phyloP scores from a whole-genome alignment of 2,888 invertebrate genomes.

The Dolomedes plantarius region DNA sequence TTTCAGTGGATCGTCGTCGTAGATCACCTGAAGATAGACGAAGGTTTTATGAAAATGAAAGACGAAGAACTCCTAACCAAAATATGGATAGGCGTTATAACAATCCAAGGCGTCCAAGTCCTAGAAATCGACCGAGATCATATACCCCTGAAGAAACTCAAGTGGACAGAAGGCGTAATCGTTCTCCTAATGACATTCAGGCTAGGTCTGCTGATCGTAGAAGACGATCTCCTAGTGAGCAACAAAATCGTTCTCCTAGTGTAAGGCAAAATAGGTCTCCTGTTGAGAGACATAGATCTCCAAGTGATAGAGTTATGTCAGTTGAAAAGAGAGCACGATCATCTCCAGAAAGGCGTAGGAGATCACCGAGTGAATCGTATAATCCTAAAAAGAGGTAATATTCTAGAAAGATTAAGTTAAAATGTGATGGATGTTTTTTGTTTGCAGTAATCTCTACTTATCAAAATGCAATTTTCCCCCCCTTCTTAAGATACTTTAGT shows the following conservation, averaged over 20 bases:
- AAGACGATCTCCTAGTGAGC: slow-evolving; percentile 35
- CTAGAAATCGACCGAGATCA: slow-evolving; percentile 29
- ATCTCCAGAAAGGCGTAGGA: slow-evolving; percentile 18
- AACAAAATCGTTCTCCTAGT: slow-evolving; percentile 2
- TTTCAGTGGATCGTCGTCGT: slow-evolving; percentile 43
- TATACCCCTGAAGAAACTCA: slow-evolving; percentile 30
- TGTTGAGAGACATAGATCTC: slow-evolving; percentile 37
- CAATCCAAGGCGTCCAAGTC: slow-evolving; percentile 39
- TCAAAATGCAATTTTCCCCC: too few relatives aligned
- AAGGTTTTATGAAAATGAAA: slow-evolving; percentile 42
- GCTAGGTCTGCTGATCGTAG: slow-evolving; percentile 30
- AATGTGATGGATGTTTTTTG: too few relatives aligned
- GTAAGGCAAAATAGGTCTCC: slow-evolving; percentile 27
- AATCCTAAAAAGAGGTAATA: slow-evolving; percentile 41
- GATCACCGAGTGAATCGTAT: slow-evolving; percentile 41
- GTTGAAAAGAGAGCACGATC: slow-evolving; percentile 45
- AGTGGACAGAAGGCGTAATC: slow-evolving; percentile 16
- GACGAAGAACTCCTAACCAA: slow-evolving; percentile 32
- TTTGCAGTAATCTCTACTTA: too few relatives aligned
- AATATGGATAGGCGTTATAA: slow-evolving; percentile 25
- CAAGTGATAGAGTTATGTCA: slow-evolving; percentile 20
- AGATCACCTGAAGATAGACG: slow-evolving; percentile 56
- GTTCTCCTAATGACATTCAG: slow-evolving; percentile 46
- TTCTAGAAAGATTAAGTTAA: too few relatives aligned
- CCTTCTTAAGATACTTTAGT: too few relatives aligned